A percentile compares a stretch with the other conserved stretches of the same genome.
Conservation (phyloP, 2,797 vertebrate genomes). For the Sebastes taczanowskii region DNA sequence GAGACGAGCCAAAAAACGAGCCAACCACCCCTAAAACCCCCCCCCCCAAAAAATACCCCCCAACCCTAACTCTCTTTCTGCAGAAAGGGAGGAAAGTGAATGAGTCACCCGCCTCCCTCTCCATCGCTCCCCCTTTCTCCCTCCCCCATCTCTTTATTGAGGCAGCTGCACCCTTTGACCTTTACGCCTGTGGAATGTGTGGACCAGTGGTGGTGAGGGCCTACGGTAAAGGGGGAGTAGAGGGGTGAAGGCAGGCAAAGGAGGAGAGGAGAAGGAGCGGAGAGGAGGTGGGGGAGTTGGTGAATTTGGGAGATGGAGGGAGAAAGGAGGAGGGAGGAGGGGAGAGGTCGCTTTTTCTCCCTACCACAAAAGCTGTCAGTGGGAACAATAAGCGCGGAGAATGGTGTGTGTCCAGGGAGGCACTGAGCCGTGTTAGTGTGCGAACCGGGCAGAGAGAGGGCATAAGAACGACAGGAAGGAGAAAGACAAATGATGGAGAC, state of each 20-base stretch:
- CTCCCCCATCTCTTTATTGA: conserved; percentile 78
- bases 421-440: conserved; percentile 83
- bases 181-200: conserved; percentile 81
- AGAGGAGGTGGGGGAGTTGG: conserved; percentile 8
- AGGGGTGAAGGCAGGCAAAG: conserved; percentile 50
- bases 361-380: conserved; percentile 84
- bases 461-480: conserved; percentile 23
- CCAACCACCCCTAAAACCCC: background rate
- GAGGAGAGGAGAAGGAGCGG: background rate
- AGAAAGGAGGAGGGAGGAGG: conserved; percentile 42
- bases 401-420: conserved; percentile 83
- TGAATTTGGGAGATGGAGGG: conserved; percentile 56
- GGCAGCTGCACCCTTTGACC: conserved; percentile 87
- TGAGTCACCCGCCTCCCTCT: conserved; percentile 66
- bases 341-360: conserved; percentile 76
- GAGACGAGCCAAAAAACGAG: conserved; percentile 43
- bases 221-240: conserved; percentile 34
- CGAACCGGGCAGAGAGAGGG: conserved; percentile 66
- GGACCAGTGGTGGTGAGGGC: conserved; percentile 43
- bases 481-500: conserved; percentile 37
- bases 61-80: conserved; percentile 56
- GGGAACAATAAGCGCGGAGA: conserved; percentile 82
- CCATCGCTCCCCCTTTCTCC: conserved; percentile 30
- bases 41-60: background rate
- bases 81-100: conserved; percentile 75